Evolutionary conservation across 2,888 invertebrate genomes (phyloP).

Genomic region (Apamea crenata): DNA sequence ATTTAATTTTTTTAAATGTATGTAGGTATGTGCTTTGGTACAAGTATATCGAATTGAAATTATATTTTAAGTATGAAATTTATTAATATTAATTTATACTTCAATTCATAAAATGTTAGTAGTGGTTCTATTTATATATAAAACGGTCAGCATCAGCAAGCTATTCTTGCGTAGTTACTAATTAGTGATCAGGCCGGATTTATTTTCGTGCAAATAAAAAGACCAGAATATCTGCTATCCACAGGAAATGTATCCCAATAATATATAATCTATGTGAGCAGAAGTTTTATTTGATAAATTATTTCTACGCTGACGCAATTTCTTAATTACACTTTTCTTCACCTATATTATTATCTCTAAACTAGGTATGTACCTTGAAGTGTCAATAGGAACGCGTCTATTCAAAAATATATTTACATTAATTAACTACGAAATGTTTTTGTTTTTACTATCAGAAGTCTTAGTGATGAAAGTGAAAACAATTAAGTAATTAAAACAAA

Average conservation of each 20-base stretch:
- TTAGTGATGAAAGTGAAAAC: not conserved
- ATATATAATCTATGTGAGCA: not conserved
- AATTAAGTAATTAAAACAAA: slow-evolving; percentile 5
- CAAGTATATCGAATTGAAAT: not conserved
- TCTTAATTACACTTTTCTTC: not conserved
- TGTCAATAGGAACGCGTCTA: not conserved
- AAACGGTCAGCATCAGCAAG: not conserved
- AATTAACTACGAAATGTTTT: slow-evolving; percentile 1
- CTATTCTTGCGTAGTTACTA: not conserved
- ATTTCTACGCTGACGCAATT: not conserved
- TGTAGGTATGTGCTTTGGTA: not conserved
- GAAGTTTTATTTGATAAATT: not conserved
- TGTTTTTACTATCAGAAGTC: not conserved
- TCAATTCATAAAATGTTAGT: not conserved
- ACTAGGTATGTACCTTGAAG: not conserved
- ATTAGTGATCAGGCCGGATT: not conserved
- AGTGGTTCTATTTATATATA: not conserved
- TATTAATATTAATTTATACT: too few relatives aligned
- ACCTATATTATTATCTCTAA: not conserved
- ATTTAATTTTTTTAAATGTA: too few relatives aligned
- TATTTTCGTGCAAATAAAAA: not conserved
- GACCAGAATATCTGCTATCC: not conserved
- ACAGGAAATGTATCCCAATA: not conserved
- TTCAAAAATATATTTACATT: not conserved
- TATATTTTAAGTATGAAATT: not conserved